phyloP scores from a whole-genome alignment of 2,797 vertebrate species.

The Sitta carolinensis region DNA sequence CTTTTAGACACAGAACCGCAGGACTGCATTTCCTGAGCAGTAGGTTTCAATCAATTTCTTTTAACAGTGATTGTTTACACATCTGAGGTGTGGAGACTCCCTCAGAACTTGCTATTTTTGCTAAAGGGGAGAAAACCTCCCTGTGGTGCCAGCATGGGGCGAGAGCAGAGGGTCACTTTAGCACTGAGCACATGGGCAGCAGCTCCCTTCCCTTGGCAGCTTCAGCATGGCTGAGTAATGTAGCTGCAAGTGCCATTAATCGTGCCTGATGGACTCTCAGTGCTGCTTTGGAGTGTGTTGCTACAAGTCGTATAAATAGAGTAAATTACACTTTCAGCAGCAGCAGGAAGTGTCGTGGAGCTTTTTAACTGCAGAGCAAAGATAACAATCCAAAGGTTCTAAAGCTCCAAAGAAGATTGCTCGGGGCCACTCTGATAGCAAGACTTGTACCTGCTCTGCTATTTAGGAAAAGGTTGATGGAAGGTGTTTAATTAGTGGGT shows the following conservation, averaged over 20 bases:
- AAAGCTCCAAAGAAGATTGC: slow-evolving; percentile 4
- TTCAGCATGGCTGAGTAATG: slow-evolving; percentile 6
- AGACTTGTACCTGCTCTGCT: neutral
- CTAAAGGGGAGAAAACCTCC: neutral
- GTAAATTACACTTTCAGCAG: slow-evolving; percentile 38
- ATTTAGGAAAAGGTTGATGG: neutral
- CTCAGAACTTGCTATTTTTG: neutral
- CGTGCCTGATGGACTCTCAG: neutral
- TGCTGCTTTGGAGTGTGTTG: slow-evolving; percentile 13
- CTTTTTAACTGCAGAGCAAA: neutral
- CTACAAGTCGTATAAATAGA: slow-evolving; percentile 41
- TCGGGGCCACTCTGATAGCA: neutral
- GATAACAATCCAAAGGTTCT: neutral
- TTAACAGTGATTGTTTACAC: neutral
- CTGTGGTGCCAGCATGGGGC: neutral
- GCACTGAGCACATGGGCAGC: neutral
- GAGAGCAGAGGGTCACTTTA: neutral
- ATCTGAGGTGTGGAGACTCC: neutral
- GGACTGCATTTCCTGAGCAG: slow-evolving; percentile 8
- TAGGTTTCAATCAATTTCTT: slow-evolving; percentile 31
- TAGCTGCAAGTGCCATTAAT: slow-evolving; percentile 30
- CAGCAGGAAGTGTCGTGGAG: neutral
- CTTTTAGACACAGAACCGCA: slow-evolving; percentile 21
- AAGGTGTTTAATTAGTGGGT: slow-evolving; percentile 24
- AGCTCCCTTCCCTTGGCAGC: neutral